Conservation (phyloP, 1,140 invertebrate species). For the Melanaphis sacchari region DNA sequence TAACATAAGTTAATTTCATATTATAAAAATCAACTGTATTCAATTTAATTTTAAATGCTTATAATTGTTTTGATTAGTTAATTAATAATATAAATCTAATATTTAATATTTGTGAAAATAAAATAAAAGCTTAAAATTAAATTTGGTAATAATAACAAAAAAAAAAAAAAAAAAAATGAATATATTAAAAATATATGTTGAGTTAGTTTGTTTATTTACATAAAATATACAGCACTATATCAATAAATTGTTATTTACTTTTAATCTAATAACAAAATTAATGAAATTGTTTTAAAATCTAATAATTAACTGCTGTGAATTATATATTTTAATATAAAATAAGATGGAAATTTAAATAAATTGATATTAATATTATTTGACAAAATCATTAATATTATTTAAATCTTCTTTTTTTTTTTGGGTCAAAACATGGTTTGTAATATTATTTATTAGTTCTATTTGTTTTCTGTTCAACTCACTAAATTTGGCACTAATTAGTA, state of each 20-base stretch:
- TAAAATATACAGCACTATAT: too few relatives aligned
- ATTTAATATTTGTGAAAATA: neutral
- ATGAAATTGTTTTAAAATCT: too few relatives aligned
- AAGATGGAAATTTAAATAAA: neutral
- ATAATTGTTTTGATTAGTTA: neutral
- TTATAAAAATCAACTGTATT: neutral
- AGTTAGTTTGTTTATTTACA: too few relatives aligned
- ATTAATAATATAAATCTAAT: neutral
- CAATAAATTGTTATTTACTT: too few relatives aligned
- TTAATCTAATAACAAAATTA: too few relatives aligned
- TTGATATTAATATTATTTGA: neutral
- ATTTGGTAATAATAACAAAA: too few relatives aligned
- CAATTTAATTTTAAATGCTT: neutral
- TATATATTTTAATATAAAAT: neutral
- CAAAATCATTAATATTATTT: neutral
- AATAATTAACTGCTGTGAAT: neutral
- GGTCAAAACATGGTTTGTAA: constrained; percentile 25
- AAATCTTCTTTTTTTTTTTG: constrained; percentile 14
- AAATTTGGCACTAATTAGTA: constrained; percentile 35
- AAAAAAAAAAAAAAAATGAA: too few relatives aligned
- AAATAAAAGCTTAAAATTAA: too few relatives aligned
- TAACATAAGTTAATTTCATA: neutral
- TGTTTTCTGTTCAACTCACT: neutral
- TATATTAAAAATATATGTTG: neutral
- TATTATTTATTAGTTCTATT: neutral